Evolutionary conservation across 2,888 invertebrate genomes (phyloP), one percentile per base, ranked within the genome.

Genomic region (Electrophaes corylata): DNA sequence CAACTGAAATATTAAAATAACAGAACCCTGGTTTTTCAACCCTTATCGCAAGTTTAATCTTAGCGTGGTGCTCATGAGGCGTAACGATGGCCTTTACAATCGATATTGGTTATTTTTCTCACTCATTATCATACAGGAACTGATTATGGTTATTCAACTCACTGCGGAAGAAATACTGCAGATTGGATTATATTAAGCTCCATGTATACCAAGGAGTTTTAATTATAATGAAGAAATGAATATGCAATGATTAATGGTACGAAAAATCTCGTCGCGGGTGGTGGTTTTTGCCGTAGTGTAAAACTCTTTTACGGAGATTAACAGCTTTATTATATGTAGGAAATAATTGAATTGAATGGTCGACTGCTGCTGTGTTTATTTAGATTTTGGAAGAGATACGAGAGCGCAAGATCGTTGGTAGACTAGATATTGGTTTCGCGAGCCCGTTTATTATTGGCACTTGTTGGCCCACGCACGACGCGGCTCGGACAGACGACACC

Each of bases 11-110:
- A 49, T 49, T 14, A 49, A 44, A 56, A 56, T 49, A 50, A 57
- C 56, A 40, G 12, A 45, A 33, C 40, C 18, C 39, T 31, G 23
- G 20, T 50, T 37, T 35, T 14, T 35, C 6, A 35, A 35, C 35
- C 35, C 26, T 26, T 10, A 14, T 20, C 43, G 43, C 26, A 11
- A 46, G 37, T 46, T 53, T 23, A 16, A 71, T 69, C 62, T 67
- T 68, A 66, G 78, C 80, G 77, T 78, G 81, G 69, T 71, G 65
- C 74, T 72, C 69, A 78, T 80, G 82, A 83, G 80, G 76, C 81
- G 73, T 75, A 71, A 79, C 83, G 75, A 60, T 71, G 71, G 70
- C 71, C 60, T 72, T 81, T 73, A 74, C 72, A 78, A 74, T 75
- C 74, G 71, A 69, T 73, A 73, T 74, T 70, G 69, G 66, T 70